Conservation (phyloP, 2,888 invertebrate species). For the Aethes cnicana region DNA sequence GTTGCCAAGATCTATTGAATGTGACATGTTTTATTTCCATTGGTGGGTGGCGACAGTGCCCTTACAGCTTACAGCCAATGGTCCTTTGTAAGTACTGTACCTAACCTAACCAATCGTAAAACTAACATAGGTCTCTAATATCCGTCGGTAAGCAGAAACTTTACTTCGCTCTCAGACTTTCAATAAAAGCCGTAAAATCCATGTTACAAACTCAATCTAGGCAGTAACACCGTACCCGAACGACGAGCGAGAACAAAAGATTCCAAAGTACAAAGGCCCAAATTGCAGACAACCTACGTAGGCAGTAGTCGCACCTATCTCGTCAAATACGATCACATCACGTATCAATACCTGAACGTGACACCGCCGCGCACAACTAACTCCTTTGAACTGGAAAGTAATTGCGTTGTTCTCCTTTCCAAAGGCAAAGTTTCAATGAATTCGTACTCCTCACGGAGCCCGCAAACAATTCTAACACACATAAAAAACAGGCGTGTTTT, state of each 20-base stretch:
- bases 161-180: slow-evolving; percentile 5
- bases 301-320: slow-evolving; percentile 18
- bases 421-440: slow-evolving; percentile 52
- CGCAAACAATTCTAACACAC: slow-evolving; percentile 41
- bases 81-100: too few relatives aligned
- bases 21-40: too few relatives aligned
- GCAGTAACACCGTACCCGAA: slow-evolving; percentile 17
- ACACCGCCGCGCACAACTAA: slow-evolving; percentile 47
- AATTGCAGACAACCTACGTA: slow-evolving; percentile 24
- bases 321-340: slow-evolving; percentile 29
- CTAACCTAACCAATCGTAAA: too few relatives aligned
- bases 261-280: slow-evolving; percentile 21
- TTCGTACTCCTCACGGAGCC: slow-evolving; percentile 44
- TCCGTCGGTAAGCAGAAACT: too few relatives aligned
- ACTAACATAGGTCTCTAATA: too few relatives aligned
- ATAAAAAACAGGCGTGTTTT: slow-evolving; percentile 52
- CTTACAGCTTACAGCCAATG: too few relatives aligned
- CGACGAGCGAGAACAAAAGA: slow-evolving; percentile 21
- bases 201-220: slow-evolving; percentile 27
- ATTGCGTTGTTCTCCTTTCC: slow-evolving; percentile 56
- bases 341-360: slow-evolving; percentile 34
- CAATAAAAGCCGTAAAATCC: slow-evolving; percentile 22
- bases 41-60: too few relatives aligned
- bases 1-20: too few relatives aligned
- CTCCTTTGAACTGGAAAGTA: slow-evolving; percentile 56